Percentiles rank a stretch among this genome's conserved stretches.
These are phyloP conservation scores for Leptinotarsa lineolata DNA, from an alignment of 1,140 invertebrate species.

Conservation along the genomic window DNA sequence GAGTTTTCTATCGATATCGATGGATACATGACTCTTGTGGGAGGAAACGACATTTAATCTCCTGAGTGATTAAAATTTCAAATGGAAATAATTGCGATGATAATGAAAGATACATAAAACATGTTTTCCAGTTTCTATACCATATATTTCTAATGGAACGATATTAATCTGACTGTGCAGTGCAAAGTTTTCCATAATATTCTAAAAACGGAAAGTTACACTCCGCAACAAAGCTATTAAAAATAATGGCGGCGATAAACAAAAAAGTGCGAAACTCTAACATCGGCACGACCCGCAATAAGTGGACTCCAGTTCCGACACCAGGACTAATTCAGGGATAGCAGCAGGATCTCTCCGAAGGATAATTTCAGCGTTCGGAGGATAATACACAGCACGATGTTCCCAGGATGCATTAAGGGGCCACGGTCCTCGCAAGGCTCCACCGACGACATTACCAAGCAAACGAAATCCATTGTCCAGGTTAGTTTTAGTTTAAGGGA, in stretches of 20 bases:
- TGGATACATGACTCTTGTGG: too few species aligned
- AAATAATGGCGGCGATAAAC: not conserved
- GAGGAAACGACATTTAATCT: too few species aligned
- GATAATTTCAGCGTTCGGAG: slow-evolving; percentile 3
- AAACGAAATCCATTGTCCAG: slow-evolving; percentile 65
- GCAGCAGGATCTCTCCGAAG: slow-evolving; percentile 2
- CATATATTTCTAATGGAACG: too few species aligned
- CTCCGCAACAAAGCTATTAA: not conserved
- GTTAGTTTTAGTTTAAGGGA: slow-evolving; percentile 51
- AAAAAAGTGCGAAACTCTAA: not conserved
- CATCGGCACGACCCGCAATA: not conserved
- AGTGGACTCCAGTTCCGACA: slow-evolving; percentile 8
- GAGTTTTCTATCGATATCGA: too few species aligned
- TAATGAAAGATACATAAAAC: too few species aligned
- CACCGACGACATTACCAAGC: slow-evolving; percentile 63
- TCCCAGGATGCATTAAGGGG: slow-evolving; percentile 63
- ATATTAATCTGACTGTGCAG: not conserved
- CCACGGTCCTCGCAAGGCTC: slow-evolving; percentile 62
- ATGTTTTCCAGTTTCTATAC: too few species aligned
- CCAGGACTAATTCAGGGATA: slow-evolving; percentile 18
- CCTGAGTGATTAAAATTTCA: too few species aligned
- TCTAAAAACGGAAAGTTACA: not conserved
- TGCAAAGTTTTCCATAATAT: not conserved
- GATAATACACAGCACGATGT: slow-evolving; percentile 54
- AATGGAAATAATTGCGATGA: too few species aligned